Evolutionary conservation across 2,113 vertebrate species (phyloP).

Genomic region (Erpornis zantholeuca): DNA sequence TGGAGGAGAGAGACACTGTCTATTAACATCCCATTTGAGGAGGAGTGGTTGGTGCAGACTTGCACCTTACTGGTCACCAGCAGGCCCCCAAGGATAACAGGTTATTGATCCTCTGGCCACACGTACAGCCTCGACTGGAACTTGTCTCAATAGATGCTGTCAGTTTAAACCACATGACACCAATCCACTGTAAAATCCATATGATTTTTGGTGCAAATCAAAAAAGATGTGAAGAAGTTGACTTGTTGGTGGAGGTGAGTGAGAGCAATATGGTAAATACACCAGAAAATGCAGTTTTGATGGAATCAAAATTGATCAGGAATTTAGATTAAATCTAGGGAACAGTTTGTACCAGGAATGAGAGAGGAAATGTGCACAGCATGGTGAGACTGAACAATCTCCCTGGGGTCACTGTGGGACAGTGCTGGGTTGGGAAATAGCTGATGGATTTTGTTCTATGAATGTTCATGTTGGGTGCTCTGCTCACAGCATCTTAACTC

Average conservation of each 20-base stretch:
- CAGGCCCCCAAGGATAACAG: neutral
- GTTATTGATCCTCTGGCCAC: neutral
- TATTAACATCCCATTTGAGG: fast-evolving
- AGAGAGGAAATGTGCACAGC: neutral
- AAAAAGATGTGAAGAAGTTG: neutral
- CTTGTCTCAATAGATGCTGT: neutral
- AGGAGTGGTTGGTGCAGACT: neutral
- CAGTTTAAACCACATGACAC: neutral
- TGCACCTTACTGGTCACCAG: neutral
- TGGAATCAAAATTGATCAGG: neutral
- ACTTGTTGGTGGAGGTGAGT: neutral
- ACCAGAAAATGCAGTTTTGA: neutral
- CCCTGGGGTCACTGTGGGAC: neutral
- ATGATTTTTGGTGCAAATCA: neutral
- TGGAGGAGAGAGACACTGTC: neutral
- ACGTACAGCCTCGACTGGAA: fast-evolving
- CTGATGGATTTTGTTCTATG: neutral
- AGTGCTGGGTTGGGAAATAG: neutral
- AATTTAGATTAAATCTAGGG: neutral
- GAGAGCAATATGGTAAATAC: neutral
- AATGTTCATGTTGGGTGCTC: neutral
- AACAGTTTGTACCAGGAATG: neutral
- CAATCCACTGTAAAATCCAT: neutral
- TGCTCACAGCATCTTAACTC: neutral
- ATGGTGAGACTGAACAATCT: neutral